Percentiles rank a stretch among this genome's conserved stretches.
phyloP scores from a whole-genome alignment of 2,888 invertebrate genomes.

The Alviniconcha strummeri region DNA sequence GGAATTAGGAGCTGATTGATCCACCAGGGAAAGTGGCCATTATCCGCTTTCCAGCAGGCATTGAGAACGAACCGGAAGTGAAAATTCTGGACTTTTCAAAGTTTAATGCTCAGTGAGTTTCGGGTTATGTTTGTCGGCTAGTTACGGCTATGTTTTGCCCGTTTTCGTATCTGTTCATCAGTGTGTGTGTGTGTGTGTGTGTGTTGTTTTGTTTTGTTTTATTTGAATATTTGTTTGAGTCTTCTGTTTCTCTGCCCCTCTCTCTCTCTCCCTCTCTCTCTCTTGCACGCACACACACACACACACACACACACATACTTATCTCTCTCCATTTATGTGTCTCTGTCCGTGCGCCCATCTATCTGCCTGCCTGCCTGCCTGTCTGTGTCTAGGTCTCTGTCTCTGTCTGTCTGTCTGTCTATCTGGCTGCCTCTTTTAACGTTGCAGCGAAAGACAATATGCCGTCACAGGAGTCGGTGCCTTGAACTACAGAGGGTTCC shows the following conservation, averaged over 20 bases:
- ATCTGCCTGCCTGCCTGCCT: neutral
- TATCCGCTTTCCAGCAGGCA: neutral
- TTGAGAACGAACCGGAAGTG: neutral
- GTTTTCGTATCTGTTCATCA: neutral
- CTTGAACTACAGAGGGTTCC: too few relatives aligned
- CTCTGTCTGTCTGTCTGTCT: neutral
- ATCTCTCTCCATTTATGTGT: neutral
- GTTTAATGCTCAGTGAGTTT: neutral
- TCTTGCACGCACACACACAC: neutral
- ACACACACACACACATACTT: neutral
- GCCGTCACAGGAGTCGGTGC: too few relatives aligned
- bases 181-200: constrained; percentile 22
- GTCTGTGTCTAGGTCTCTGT: neutral
- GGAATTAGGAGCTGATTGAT: neutral
- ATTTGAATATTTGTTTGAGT: too few relatives aligned
- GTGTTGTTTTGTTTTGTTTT: neutral
- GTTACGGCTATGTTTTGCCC: neutral
- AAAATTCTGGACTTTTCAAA: neutral
- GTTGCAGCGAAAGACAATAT: too few relatives aligned
- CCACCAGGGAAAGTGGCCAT: neutral
- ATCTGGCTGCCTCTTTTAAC: neutral
- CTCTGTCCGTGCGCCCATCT: too few relatives aligned
- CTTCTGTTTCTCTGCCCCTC: neutral
- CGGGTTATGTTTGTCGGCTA: neutral
- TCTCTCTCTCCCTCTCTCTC: neutral